Base-by-base conservation (phyloP, 2,888 invertebrate genomes). In the Ennomos erosarius region DNA sequence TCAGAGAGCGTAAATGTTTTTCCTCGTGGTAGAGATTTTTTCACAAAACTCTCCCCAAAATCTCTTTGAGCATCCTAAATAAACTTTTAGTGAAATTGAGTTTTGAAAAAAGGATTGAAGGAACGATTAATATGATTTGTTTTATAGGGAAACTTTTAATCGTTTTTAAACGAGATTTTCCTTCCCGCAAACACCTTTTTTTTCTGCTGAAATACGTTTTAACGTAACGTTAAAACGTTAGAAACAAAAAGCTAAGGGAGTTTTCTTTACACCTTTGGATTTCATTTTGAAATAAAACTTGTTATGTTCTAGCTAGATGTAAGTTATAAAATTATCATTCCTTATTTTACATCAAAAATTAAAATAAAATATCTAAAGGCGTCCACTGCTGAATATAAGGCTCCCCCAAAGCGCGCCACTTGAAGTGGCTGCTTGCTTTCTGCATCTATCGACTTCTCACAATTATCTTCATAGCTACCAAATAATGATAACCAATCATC, bases 131-230 rank as follows among this genome's bases (percentile, higher is more conserved):
- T 16, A 49, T 57, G 64, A 64, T 68, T 68, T 64, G 65, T 64
- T 65, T 62, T 61, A 65, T 64, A 51, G 57, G 53, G 35, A 63
- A 64, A 68, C 64, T 68, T 68, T 65, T 68, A 66, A 68, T 68
- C 57, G 68, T 56, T 65, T 65, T 59, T 36, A 56, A 64, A 68
- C 68, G 65, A 62, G 51, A 40, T 61, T 61, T 56, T 37, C 47
- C 50, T 34, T 33, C 34, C 11, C 38, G 13, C 35, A 51, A 59
- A 55, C 49, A 49, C 12, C 60, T 57, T 56, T 64, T 52, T 35
- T 47, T 51, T 51, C 26, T 10, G 16, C 16, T 26, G 33, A 47
- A 40, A 42, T 42, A 37, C 42, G 47, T 47, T 47, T 42, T 11
- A 43, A 43, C 43, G 26, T 43, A n/a, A 33, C 33, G 8, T 16